A percentile compares a stretch with the other conserved stretches of the same genome.
Evolutionary conservation across 2,797 vertebrate species (phyloP).

Genomic region (Manis crassicaudata): DNA sequence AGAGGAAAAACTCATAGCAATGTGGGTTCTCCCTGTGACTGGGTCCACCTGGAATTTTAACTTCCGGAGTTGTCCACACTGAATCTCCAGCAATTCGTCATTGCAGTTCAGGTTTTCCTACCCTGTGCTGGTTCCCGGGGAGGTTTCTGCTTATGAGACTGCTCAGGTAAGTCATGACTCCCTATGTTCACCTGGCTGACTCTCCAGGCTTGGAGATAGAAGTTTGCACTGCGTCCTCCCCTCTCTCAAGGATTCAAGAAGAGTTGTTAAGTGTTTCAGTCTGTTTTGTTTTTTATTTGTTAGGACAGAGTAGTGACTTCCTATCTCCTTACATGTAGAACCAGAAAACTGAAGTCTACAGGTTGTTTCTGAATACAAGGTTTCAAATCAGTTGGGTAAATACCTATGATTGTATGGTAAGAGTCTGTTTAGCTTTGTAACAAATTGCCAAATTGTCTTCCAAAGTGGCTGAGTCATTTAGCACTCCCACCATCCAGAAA

Average conservation of each 20-base stretch:
- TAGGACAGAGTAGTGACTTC: neutral
- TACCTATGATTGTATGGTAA: neutral
- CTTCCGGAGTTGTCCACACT: neutral
- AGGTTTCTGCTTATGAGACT: neutral
- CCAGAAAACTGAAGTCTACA: neutral
- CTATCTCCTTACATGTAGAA: neutral
- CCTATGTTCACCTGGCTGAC: neutral
- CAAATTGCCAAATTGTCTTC: neutral
- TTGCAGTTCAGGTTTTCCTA: neutral
- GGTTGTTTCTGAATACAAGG: neutral
- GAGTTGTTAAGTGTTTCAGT: neutral
- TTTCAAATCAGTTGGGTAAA: neutral
- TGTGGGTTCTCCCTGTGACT: neutral
- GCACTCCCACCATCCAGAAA: neutral
- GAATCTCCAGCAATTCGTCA: neutral
- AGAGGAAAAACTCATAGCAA: neutral
- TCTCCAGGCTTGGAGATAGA: neutral
- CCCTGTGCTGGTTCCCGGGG: neutral
- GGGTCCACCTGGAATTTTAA: neutral
- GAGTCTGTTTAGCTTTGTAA: neutral
- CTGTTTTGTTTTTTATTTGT: neutral
- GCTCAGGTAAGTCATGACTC: neutral
- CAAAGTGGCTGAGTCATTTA: neutral
- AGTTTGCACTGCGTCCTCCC: neutral
- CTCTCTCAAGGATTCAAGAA: neutral